Evolutionary conservation across 2,888 invertebrate species (phyloP).

Genomic region (Neocrepidodera transversa): DNA sequence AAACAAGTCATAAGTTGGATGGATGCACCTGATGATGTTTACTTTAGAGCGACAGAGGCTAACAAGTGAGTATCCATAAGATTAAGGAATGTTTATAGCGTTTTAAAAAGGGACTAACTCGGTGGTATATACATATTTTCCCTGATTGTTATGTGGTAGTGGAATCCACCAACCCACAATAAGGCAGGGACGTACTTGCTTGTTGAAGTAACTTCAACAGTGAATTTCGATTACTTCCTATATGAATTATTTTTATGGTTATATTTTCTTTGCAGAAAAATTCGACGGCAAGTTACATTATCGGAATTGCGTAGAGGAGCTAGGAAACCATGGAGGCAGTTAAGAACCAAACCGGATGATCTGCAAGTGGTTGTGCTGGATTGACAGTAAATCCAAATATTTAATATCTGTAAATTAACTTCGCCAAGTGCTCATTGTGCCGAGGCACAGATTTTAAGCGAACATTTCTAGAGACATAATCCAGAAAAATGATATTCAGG

Average conservation of each 20-base stretch:
- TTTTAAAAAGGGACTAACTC: too few species aligned
- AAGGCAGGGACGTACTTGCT: too few species aligned
- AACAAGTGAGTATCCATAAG: conserved; percentile 76
- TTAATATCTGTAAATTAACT: conserved; percentile 44
- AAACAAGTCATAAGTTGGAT: conserved; percentile 97
- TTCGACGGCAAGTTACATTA: conserved; percentile 80
- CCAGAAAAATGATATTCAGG: neutral
- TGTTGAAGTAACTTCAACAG: too few species aligned
- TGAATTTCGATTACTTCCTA: too few species aligned
- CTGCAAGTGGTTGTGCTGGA: conserved; percentile 77
- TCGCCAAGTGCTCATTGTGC: conserved; percentile 54
- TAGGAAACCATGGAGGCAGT: conserved; percentile 81
- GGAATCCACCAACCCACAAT: too few species aligned
- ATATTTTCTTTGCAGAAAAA: conserved; percentile 69
- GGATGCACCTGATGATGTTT: conserved; percentile 97
- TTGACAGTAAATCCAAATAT: conserved; percentile 64
- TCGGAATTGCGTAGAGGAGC: conserved; percentile 83
- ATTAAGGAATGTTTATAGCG: neutral
- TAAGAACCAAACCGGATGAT: conserved; percentile 62
- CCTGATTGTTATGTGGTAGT: too few species aligned
- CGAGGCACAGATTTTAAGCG: conserved; percentile 36
- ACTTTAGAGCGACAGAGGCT: conserved; percentile 89
- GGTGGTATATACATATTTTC: too few species aligned
- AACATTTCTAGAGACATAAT: conserved; percentile 22
- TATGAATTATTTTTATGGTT: too few species aligned